Conservation (phyloP, 1,140 invertebrate genomes). For the Aleiodes sp. region DNA sequence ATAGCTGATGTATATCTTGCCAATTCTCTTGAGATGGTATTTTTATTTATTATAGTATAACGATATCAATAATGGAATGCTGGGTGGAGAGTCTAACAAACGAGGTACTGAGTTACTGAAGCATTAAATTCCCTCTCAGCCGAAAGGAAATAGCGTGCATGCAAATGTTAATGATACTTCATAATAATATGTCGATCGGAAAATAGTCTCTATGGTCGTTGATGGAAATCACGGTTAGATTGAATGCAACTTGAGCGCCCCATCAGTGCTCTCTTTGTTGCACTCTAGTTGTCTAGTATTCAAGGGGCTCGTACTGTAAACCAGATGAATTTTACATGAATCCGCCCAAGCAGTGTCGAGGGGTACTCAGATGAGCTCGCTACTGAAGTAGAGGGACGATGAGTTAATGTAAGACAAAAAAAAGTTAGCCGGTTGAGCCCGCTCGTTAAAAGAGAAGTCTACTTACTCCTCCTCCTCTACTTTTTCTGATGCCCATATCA, state of each 20-base stretch:
- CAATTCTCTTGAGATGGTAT: no score
- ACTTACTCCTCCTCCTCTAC: background rate
- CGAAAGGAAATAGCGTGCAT: no score
- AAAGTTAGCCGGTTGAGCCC: slow-evolving; percentile 12
- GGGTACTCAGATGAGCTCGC: slow-evolving; percentile 20
- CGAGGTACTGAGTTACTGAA: no score
- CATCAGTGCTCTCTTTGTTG: slow-evolving; percentile 31
- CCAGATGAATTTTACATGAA: slow-evolving; percentile 41
- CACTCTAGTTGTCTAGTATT: slow-evolving; percentile 15
- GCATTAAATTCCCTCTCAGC: no score
- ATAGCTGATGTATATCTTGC: no score
- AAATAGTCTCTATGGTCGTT: no score
- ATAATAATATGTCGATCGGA: no score
- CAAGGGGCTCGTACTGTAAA: slow-evolving; percentile 11
- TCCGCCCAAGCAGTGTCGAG: slow-evolving; percentile 14
- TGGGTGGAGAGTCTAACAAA: no score
- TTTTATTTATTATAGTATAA: no score
- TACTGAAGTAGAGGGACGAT: slow-evolving; percentile 10
- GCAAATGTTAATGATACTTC: no score
- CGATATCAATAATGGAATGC: no score
- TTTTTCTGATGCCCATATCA: slow-evolving; percentile 23
- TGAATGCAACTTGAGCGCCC: slow-evolving; percentile 28
- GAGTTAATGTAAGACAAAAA: slow-evolving; percentile 29
- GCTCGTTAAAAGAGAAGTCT: slow-evolving; percentile 13
- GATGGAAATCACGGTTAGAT: slow-evolving; percentile 25